Conservation (phyloP, 2,113 vertebrate genomes). For the Limanda limanda region DNA sequence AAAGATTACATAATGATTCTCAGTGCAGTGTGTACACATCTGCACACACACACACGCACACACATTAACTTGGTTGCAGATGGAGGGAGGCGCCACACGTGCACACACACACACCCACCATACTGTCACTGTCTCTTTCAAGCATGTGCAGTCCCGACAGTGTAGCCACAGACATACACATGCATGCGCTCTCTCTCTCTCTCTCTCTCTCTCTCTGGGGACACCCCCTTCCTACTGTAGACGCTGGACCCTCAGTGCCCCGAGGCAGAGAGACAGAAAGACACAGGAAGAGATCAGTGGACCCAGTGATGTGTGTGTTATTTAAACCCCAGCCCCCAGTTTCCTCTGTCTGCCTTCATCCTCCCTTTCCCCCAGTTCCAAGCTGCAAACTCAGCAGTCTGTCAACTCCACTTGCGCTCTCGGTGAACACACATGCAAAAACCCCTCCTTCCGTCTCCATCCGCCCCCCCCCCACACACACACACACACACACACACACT, state of each 20-base stretch:
- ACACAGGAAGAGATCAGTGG: conserved; percentile 69
- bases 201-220: conserved; percentile 18
- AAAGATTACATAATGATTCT: conserved; percentile 77
- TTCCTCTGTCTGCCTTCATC: conserved; percentile 47
- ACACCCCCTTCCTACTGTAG: conserved; percentile 57
- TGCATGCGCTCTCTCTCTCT: conserved; percentile 19
- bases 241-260: conserved; percentile 63
- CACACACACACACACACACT: background rate
- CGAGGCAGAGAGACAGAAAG: conserved; percentile 54
- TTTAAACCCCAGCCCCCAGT: conserved; percentile 62
- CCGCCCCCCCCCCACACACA: background rate
- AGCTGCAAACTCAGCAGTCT: conserved; percentile 75
- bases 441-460: conserved; percentile 38
- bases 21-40: conserved; percentile 51
- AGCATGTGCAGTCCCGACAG: conserved; percentile 61
- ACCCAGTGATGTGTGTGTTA: conserved; percentile 70
- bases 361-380: conserved; percentile 50
- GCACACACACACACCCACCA: conserved; percentile 35
- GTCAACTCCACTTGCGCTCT: conserved; percentile 60
- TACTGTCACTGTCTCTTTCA: conserved; percentile 66
- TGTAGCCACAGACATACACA: conserved; percentile 38
- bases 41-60: conserved; percentile 32
- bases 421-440: conserved; percentile 49
- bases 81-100: conserved; percentile 50
- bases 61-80: conserved; percentile 46